A percentile compares a stretch with the other conserved stretches of the same genome.
phyloP scores from a whole-genome alignment of 2,888 invertebrate genomes.

The Loripinus fragilis region DNA sequence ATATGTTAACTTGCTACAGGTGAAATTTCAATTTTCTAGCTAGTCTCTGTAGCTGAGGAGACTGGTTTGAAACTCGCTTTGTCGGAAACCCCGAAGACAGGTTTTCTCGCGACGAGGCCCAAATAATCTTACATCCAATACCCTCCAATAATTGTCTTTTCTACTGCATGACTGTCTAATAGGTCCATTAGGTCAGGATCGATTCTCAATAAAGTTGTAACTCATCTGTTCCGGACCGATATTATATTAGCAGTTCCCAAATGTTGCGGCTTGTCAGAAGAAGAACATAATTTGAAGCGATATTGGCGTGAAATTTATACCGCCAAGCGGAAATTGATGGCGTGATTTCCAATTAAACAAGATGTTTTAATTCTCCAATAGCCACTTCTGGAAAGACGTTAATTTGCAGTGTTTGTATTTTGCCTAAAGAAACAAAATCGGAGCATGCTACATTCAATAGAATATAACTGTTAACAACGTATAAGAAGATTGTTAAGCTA shows the following conservation, averaged over 20 bases:
- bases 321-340: neutral
- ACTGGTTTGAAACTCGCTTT: no score
- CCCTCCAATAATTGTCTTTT: conserved; percentile 6
- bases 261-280: neutral
- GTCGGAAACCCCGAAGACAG: no score
- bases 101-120: no score
- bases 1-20: no score
- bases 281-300: conserved; percentile 8
- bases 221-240: neutral
- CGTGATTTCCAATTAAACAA: neutral
- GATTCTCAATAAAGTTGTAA: conserved; percentile 3
- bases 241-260: neutral
- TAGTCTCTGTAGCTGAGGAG: no score
- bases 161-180: neutral
- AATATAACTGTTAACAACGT: no score
- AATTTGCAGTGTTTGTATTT: neutral
- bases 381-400: neutral
- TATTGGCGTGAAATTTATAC: conserved; percentile 8
- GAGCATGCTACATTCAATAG: no score
- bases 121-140: neutral
- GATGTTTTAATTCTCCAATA: neutral
- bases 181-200: conserved; percentile 7
- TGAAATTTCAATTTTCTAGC: no score
- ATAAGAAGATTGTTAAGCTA: no score
- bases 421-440: no score